Evolutionary conservation across 2,113 vertebrate genomes (phyloP).

Genomic region (Sinocyclocheilus anophthalmus): DNA sequence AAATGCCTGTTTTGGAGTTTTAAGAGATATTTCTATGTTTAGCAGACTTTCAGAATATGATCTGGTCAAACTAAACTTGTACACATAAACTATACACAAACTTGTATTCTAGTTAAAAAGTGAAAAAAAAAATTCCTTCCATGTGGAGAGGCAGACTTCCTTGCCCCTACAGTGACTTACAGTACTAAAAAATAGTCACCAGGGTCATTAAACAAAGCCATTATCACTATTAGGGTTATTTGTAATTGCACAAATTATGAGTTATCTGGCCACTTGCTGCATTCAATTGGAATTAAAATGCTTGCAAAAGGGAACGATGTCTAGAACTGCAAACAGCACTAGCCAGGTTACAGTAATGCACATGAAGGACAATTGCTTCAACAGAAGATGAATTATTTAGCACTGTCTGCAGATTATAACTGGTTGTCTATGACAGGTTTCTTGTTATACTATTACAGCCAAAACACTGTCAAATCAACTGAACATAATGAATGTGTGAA

Average conservation of each 20-base stretch:
- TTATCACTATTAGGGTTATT: background rate
- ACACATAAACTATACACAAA: background rate
- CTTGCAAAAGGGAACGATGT: background rate
- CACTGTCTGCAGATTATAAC: background rate
- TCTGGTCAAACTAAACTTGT: background rate
- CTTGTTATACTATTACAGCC: conserved; percentile 4
- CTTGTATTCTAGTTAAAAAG: background rate
- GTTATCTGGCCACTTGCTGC: background rate
- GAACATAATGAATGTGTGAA: conserved; percentile 29
- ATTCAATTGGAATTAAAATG: background rate
- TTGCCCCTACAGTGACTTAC: background rate
- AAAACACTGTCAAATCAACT: conserved; percentile 37
- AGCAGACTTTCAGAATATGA: background rate
- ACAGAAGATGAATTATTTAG: background rate
- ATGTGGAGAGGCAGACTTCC: too few species aligned
- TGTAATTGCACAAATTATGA: background rate
- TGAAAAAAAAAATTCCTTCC: background rate
- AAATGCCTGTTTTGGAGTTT: background rate
- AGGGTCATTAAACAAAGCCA: background rate
- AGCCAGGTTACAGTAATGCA: background rate
- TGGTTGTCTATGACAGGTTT: conserved; percentile 1
- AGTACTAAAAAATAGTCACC: background rate
- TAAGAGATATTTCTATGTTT: background rate
- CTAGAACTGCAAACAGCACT: background rate
- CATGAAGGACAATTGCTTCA: background rate